These are phyloP conservation scores for Oceanites oceanicus DNA, from an alignment of 2,113 vertebrate genomes.

Conservation along the genomic window DNA sequence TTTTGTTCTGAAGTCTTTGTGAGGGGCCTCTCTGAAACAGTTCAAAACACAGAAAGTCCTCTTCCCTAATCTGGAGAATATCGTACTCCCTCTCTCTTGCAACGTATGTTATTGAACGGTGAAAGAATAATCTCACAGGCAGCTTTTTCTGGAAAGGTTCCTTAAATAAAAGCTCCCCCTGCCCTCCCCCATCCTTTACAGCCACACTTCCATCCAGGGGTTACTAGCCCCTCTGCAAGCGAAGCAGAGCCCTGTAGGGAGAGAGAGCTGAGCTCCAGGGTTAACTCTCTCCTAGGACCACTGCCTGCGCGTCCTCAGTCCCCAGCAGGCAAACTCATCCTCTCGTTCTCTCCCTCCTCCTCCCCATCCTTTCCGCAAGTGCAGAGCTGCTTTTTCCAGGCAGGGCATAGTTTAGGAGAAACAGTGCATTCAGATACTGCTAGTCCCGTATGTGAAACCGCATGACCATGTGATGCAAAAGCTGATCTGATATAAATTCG, in stretches of 20 bases:
- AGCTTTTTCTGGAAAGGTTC: not conserved
- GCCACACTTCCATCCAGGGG: not conserved
- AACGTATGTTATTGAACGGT: not conserved
- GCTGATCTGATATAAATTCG: not conserved
- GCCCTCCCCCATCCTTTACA: not conserved
- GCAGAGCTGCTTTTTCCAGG: not conserved
- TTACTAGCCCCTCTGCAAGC: not conserved
- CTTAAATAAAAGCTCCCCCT: not conserved
- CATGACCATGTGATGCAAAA: fast-evolving
- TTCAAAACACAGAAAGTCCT: conserved; percentile 14
- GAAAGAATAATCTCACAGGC: not conserved
- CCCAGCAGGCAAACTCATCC: not conserved
- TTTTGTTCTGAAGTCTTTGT: conserved; percentile 38
- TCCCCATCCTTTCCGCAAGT: not conserved
- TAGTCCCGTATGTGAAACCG: not conserved
- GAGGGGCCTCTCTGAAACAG: conserved; percentile 41
- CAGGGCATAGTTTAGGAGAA: not conserved
- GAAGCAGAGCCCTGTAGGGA: not conserved
- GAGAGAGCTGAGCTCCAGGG: not conserved
- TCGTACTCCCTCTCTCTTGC: not conserved
- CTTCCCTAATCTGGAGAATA: not conserved
- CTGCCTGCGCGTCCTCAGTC: not conserved
- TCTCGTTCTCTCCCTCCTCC: not conserved
- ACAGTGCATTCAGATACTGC: not conserved
- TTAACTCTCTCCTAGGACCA: not conserved